These are phyloP conservation scores for Mesorhabditis spiculigera DNA, from an alignment of 2,888 invertebrate species.

Conservation along the genomic window DNA sequence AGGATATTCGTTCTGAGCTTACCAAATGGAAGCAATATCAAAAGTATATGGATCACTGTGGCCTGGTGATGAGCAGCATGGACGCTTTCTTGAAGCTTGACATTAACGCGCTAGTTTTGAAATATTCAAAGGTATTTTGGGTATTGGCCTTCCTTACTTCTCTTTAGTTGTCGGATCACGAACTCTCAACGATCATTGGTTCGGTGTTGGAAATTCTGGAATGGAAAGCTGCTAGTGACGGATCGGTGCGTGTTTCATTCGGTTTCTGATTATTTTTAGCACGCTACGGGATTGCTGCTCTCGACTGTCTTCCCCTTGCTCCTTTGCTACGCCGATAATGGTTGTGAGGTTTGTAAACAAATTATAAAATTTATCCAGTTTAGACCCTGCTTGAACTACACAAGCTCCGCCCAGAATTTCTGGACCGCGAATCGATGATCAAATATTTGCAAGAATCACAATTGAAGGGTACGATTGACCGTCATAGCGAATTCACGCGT, in stretches of 20 bases:
- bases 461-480: not conserved
- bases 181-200: not conserved
- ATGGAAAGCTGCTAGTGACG: not conserved
- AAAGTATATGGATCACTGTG: not conserved
- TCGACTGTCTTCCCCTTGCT: not conserved
- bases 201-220: not conserved
- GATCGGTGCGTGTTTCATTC: not conserved
- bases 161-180: not conserved
- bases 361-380: not conserved
- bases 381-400: not conserved
- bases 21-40: not conserved
- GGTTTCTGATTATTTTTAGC: not conserved
- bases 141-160: too few species aligned
- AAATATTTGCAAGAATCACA: not conserved
- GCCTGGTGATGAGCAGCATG: not conserved
- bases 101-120: not conserved
- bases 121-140: not conserved
- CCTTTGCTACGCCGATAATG: not conserved
- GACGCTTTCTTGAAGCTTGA: not conserved
- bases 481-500: too few species aligned
- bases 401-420: not conserved
- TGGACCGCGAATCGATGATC: not conserved
- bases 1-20: constrained; percentile 2
- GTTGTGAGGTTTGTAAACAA: too few species aligned
- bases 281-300: not conserved